phyloP scores from a whole-genome alignment of 2,888 invertebrate genomes.

The Epsilonema sp. region DNA sequence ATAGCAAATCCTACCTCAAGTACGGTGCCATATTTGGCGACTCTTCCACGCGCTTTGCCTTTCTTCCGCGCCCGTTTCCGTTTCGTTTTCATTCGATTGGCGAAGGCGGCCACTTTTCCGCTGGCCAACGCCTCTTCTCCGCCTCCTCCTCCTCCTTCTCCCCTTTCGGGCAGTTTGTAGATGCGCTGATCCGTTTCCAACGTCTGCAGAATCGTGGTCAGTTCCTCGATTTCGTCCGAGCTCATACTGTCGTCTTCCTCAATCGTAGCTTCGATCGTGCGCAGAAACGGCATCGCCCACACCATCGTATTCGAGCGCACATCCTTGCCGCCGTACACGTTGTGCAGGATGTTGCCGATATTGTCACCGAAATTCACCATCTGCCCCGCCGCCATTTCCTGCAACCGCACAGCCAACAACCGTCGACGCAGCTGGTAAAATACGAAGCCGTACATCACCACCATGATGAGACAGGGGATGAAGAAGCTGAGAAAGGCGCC shows the following conservation, averaged over 20 bases:
- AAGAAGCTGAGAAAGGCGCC: constrained; percentile 33
- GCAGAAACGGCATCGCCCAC: neutral
- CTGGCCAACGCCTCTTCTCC: too few relatives aligned
- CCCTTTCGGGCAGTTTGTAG: neutral
- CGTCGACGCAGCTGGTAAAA: constrained; percentile 29
- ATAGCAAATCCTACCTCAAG: too few relatives aligned
- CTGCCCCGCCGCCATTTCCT: constrained; percentile 13
- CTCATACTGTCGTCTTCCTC: constrained; percentile 2
- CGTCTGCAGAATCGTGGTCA: constrained; percentile 6
- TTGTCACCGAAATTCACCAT: constrained; percentile 8
- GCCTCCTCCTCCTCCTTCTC: too few relatives aligned
- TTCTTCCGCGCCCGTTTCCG: too few relatives aligned
- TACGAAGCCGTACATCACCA: constrained; percentile 33
- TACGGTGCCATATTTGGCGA: too few relatives aligned
- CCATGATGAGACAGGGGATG: constrained; percentile 35
- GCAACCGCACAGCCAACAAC: constrained; percentile 23
- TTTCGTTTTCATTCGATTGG: too few relatives aligned
- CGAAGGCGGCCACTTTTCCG: too few relatives aligned
- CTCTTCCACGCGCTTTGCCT: too few relatives aligned
- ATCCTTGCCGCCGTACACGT: neutral
- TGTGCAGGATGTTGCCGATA: constrained; percentile 1
- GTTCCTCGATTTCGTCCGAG: constrained; percentile 4
- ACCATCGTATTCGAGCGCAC: neutral
- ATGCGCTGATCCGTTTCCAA: neutral
- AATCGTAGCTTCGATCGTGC: constrained; percentile 1